phyloP scores from a whole-genome alignment of 2,797 vertebrate genomes.

The Sebastes iracundus region DNA sequence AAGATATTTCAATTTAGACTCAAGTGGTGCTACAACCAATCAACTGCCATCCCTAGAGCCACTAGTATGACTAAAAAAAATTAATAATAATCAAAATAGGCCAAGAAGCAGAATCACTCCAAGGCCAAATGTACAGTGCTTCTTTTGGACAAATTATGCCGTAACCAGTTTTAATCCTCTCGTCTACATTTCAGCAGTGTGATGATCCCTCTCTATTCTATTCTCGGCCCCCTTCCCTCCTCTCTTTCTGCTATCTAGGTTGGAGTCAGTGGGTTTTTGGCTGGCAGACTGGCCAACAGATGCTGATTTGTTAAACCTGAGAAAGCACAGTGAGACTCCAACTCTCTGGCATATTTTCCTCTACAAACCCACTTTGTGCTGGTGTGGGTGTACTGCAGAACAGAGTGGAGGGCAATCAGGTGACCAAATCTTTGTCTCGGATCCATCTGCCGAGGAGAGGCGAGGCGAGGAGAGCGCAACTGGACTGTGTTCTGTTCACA shows the following conservation, averaged over 20 bases:
- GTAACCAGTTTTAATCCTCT: neutral
- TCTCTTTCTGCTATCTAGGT: conserved; percentile 56
- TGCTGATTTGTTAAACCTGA: conserved; percentile 80
- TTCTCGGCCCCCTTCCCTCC: conserved; percentile 1
- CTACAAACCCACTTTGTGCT: conserved; percentile 36
- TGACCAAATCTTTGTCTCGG: conserved; percentile 51
- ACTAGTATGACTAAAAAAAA: neutral
- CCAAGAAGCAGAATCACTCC: neutral
- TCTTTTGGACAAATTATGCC: neutral
- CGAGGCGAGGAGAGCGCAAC: conserved; percentile 38
- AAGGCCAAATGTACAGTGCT: neutral
- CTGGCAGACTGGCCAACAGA: conserved; percentile 70
- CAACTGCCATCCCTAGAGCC: neutral
- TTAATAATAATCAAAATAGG: neutral
- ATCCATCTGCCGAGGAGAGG: conserved; percentile 55
- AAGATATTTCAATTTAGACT: neutral
- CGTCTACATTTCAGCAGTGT: conserved; percentile 10
- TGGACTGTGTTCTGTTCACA: conserved; percentile 51
- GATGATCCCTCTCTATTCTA: conserved; percentile 1
- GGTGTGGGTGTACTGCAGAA: conserved; percentile 35
- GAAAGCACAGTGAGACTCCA: conserved; percentile 70
- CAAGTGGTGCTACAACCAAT: too few species aligned
- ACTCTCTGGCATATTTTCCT: conserved; percentile 53
- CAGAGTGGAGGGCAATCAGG: conserved; percentile 36
- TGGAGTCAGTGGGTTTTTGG: conserved; percentile 65